These are phyloP conservation scores for Limulus polyphemus DNA, from an alignment of 2,888 invertebrate genomes.

Conservation along the genomic window DNA sequence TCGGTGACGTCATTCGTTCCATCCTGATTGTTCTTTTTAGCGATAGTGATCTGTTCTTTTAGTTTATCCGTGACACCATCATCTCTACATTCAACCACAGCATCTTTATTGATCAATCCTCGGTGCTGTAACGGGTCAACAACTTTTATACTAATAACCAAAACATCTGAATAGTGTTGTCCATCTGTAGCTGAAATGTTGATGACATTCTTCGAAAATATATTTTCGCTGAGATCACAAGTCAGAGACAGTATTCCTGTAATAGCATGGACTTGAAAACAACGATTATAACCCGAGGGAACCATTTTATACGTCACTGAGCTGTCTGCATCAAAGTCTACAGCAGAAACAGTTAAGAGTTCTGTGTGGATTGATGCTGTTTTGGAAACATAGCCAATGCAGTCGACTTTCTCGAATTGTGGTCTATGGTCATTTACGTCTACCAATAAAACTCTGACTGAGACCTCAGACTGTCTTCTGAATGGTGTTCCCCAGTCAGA, in stretches of 20 bases:
- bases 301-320: slow-evolving; percentile 75
- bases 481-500: slow-evolving; percentile 90
- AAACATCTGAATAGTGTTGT: slow-evolving; percentile 77
- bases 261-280: slow-evolving; percentile 64
- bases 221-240: slow-evolving; percentile 60
- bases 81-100: slow-evolving; percentile 40
- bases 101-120: slow-evolving; percentile 33
- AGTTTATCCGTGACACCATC: slow-evolving; percentile 40
- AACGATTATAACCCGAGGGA: slow-evolving; percentile 78
- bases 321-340: slow-evolving; percentile 84
- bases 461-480: slow-evolving; percentile 78
- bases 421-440: slow-evolving; percentile 91
- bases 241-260: slow-evolving; percentile 69
- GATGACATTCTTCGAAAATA: slow-evolving; percentile 52
- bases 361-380: slow-evolving; percentile 65
- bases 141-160: slow-evolving; percentile 59
- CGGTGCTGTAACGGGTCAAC: slow-evolving; percentile 36
- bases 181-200: slow-evolving; percentile 88
- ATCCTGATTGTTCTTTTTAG: slow-evolving; percentile 58
- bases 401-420: slow-evolving; percentile 55
- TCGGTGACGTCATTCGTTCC: slow-evolving; percentile 24
- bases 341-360: slow-evolving; percentile 74
- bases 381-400: slow-evolving; percentile 66
- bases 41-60: slow-evolving; percentile 64
- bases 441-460: slow-evolving; percentile 60